A percentile compares a stretch with the other conserved stretches of the same genome.
These are phyloP conservation scores for Gandaritis pyraliata DNA, from an alignment of 2,888 invertebrate genomes.

Conservation along the genomic window DNA sequence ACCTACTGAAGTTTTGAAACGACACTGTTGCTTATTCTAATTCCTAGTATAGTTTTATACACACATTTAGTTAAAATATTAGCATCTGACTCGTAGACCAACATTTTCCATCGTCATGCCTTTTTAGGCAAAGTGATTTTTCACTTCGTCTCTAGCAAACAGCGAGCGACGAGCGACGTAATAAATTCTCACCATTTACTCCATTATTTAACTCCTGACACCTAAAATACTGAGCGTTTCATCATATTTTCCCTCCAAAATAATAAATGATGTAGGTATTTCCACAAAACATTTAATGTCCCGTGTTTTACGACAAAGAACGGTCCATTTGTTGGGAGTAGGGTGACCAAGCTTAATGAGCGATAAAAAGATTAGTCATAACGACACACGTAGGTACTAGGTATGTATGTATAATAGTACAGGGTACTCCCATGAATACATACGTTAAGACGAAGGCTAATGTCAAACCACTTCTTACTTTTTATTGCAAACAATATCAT, in stretches of 20 bases:
- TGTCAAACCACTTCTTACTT: too few relatives aligned
- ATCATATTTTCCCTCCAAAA: conserved; percentile 20
- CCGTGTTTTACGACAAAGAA: conserved; percentile 30
- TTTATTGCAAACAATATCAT: too few relatives aligned
- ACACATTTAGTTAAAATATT: too few relatives aligned
- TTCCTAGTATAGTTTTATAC: too few relatives aligned
- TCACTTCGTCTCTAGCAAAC: conserved; percentile 11
- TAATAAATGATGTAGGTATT: conserved; percentile 14
- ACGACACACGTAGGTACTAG: not conserved
- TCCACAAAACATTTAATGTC: conserved; percentile 24
- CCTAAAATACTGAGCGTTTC: conserved; percentile 22
- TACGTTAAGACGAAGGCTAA: too few relatives aligned
- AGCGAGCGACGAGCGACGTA: not conserved
- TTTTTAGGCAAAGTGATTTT: too few relatives aligned
- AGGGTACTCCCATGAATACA: too few relatives aligned
- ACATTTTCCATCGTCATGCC: not conserved
- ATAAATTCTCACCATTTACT: conserved; percentile 12
- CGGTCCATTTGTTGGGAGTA: conserved; percentile 24
- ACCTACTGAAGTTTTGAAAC: too few relatives aligned
- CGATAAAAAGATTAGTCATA: not conserved
- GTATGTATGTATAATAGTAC: too few relatives aligned
- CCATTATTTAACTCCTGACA: conserved; percentile 24
- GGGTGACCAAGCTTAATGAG: conserved; percentile 21
- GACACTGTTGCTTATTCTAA: too few relatives aligned
- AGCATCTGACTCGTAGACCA: too few relatives aligned